These are phyloP conservation scores for Lutjanus argentimaculatus DNA, from an alignment of 2,797 vertebrate species.

Conservation along the genomic window DNA sequence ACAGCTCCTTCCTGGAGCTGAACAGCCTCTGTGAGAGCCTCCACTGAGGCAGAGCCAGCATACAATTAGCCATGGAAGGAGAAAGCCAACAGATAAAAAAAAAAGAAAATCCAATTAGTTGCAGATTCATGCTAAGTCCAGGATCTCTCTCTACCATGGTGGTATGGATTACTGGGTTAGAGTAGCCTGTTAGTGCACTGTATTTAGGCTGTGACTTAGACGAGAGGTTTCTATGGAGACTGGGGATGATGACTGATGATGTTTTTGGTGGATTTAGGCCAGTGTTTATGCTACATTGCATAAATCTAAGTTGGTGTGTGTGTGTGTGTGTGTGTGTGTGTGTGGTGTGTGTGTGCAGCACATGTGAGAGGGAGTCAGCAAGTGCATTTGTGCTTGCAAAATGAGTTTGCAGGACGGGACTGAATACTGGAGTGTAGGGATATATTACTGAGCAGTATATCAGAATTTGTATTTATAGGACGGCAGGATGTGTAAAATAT, in stretches of 20 bases:
- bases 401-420: conserved; percentile 21
- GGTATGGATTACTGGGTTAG: conserved; percentile 72
- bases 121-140: conserved; percentile 69
- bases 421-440: neutral
- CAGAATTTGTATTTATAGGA: neutral
- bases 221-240: conserved; percentile 71
- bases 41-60: conserved; percentile 58
- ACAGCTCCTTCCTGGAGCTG: conserved; percentile 60
- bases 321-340: no score
- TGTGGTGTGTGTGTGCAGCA: no score
- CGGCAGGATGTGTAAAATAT: neutral
- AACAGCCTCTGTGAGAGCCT: conserved; percentile 57
- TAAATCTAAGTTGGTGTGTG: no score
- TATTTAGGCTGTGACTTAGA: conserved; percentile 53
- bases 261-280: conserved; percentile 56
- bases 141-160: conserved; percentile 58
- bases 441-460: conserved; percentile 6
- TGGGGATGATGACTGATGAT: conserved; percentile 54
- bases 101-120: conserved; percentile 76
- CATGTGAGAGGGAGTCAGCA: conserved; percentile 22
- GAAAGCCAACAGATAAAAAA: conserved; percentile 55
- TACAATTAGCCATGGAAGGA: conserved; percentile 64
- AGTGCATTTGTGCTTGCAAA: conserved; percentile 38
- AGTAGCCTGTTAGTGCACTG: conserved; percentile 52
- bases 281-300: conserved; percentile 65